Evolutionary conservation across 2,888 invertebrate genomes (phyloP), one percentile per base, ranked within the genome.

Genomic region (Odontomyia ornata): DNA sequence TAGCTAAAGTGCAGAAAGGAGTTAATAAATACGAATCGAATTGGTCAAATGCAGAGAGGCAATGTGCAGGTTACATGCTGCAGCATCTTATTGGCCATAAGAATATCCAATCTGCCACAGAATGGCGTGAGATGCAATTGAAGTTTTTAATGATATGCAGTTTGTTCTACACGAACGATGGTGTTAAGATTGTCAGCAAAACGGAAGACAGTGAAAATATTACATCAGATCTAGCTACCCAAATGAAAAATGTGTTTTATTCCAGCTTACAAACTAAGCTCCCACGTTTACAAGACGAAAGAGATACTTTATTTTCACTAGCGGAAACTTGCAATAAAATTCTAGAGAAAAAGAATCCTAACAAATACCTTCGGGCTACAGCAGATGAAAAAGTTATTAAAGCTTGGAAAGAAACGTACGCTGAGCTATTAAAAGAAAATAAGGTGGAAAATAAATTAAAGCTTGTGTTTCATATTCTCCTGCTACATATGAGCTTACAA

Each of bases 401-500:
- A 78, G 89, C 90, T 60, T 93, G 93, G 93, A 87, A 89, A 76
- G 89, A 89, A 84, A 89, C 93, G 80, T 88, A 89, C 79, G 79
- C 82, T 0, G 73, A 79, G 23, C 78, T 80, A 11, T 56, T 43
- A 0, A 80, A 79, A 21, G 80, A 79, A 69, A 11, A 7, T 76
- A 80, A 21, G 3, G 62, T 78, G 1, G 64, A 72, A 4, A 71
- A 89, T 43, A 88, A 89, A 82, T 86, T 91, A 1, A 89, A 89
- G 57, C 88, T 89, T 30, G 91, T 93, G 7, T 94, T 94, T 83
- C 90, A 92, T 75, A 91, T 91, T 21, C 87, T 94, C 76, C 89
- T 93, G 67, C 87, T 93, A 75, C 92, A 93, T 81, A 91, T 94
- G 87, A 91, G 91, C 4, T 83, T 94, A 46, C 93, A 93, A 82